Percentiles rank a stretch among this genome's conserved stretches.
These are phyloP conservation scores for Microctonus aethiopoides DNA, from an alignment of 2,888 invertebrate genomes.

Conservation along the genomic window DNA sequence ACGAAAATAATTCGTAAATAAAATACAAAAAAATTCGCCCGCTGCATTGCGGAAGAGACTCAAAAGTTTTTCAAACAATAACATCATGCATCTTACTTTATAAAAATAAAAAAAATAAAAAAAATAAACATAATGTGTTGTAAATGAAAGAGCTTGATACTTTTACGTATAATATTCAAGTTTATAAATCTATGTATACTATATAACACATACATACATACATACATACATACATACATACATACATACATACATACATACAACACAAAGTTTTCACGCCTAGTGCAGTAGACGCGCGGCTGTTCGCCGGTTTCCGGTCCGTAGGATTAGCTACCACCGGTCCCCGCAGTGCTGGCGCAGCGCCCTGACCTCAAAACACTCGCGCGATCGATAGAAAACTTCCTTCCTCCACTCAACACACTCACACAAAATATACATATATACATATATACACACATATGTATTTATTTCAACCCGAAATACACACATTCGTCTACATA, in stretches of 20 bases:
- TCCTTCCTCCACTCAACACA: constrained; percentile 51
- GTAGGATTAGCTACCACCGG: constrained; percentile 43
- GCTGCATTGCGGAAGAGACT: constrained; percentile 18
- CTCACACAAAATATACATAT: constrained; percentile 29
- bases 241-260: not conserved
- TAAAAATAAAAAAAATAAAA: not conserved
- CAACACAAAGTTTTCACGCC: constrained; percentile 25
- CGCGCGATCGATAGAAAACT: constrained; percentile 61
- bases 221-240: not conserved
- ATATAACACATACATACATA: not conserved
- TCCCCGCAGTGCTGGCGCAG: constrained; percentile 64
- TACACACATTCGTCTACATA: constrained; percentile 1
- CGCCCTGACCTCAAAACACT: constrained; percentile 66
- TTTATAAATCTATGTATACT: no score
- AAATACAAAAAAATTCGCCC: not conserved
- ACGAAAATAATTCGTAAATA: not conserved
- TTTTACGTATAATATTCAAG: no score
- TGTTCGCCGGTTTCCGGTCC: constrained; percentile 45
- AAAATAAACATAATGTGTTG: no score
- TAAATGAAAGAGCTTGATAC: no score
- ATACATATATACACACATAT: constrained; percentile 7
- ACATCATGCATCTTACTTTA: not conserved
- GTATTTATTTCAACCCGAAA: constrained; percentile 8
- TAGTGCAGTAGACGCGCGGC: constrained; percentile 22
- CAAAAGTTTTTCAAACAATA: constrained; percentile 11